Conservation (phyloP, 2,888 invertebrate genomes). For the Brachylomia viminalis region DNA sequence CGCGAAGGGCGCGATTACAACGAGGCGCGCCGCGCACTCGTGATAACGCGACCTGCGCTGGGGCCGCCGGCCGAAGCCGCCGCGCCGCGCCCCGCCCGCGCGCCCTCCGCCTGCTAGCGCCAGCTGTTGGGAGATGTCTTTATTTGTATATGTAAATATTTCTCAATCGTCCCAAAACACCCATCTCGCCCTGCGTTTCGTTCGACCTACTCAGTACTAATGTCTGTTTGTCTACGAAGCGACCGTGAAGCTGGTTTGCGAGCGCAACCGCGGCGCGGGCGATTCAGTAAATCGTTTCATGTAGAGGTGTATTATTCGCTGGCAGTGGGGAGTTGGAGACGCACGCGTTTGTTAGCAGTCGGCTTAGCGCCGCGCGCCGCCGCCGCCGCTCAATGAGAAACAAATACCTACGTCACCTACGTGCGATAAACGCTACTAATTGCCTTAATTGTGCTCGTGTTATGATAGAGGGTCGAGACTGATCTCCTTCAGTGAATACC, state of each 20-base stretch:
- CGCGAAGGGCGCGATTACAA: slow-evolving; percentile 27
- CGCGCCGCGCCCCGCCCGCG: too few species aligned
- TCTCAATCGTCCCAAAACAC: not conserved
- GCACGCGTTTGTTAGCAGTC: slow-evolving; percentile 14
- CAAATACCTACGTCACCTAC: slow-evolving; percentile 20
- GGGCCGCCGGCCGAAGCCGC: slow-evolving; percentile 1
- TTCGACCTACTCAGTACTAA: too few species aligned
- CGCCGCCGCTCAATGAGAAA: slow-evolving; percentile 39
- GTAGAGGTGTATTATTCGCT: not conserved
- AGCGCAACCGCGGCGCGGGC: too few species aligned
- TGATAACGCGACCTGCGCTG: slow-evolving; percentile 41
- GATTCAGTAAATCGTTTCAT: not conserved
- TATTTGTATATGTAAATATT: not conserved
- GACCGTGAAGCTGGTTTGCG: not conserved
- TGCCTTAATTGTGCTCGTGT: slow-evolving; percentile 9
- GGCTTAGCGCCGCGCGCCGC: slow-evolving; percentile 1
- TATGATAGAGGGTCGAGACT: slow-evolving; percentile 13
- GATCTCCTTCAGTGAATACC: not conserved
- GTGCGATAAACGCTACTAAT: slow-evolving; percentile 26
- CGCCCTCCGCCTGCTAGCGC: too few species aligned
- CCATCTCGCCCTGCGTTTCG: not conserved
- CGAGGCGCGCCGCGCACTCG: slow-evolving; percentile 16
- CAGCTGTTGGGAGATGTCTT: not conserved
- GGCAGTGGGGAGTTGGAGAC: not conserved
- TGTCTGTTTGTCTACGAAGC: not conserved